Conservation (phyloP, 2,797 vertebrate species). For the Numenius phaeopus region DNA sequence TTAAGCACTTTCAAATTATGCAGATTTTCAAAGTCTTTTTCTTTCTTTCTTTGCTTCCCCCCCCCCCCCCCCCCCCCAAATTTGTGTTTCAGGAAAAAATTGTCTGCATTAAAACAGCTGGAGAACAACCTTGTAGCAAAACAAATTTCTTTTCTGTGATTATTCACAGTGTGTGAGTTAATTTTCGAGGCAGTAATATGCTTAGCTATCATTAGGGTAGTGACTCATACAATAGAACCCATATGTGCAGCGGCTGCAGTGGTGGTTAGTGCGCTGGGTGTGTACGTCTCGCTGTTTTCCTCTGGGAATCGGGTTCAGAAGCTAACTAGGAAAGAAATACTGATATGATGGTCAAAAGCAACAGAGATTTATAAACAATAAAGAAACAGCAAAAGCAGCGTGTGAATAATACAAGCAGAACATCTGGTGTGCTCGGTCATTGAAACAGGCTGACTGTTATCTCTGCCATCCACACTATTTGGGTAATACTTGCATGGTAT, state of each 20-base stretch:
- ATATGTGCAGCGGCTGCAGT: not conserved
- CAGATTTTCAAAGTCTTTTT: slow-evolving; percentile 74
- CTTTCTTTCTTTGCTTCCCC: not conserved
- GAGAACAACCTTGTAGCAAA: slow-evolving; percentile 82
- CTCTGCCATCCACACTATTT: not conserved
- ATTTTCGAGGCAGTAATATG: slow-evolving; percentile 77
- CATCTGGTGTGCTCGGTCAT: slow-evolving; percentile 48
- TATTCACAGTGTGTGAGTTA: slow-evolving; percentile 82
- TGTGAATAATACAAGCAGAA: not conserved
- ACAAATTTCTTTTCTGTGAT: slow-evolving; percentile 82
- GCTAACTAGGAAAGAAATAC: slow-evolving; percentile 54
- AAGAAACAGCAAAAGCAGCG: not conserved
- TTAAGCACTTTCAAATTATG: slow-evolving; percentile 83
- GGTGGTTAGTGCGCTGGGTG: not conserved
- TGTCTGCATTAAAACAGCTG: slow-evolving; percentile 82
- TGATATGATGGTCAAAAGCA: not conserved
- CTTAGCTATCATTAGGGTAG: slow-evolving; percentile 59
- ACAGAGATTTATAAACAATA: slow-evolving; percentile 17
- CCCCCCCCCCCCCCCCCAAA: not conserved
- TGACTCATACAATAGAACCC: slow-evolving; percentile 54
- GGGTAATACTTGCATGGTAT: not conserved
- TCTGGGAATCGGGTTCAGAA: slow-evolving; percentile 17
- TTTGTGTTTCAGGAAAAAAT: slow-evolving; percentile 77
- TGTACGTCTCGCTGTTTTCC: not conserved
- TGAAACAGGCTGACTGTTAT: not conserved